phyloP scores from a whole-genome alignment of 2,888 invertebrate species.

The Parelbella ahira region DNA sequence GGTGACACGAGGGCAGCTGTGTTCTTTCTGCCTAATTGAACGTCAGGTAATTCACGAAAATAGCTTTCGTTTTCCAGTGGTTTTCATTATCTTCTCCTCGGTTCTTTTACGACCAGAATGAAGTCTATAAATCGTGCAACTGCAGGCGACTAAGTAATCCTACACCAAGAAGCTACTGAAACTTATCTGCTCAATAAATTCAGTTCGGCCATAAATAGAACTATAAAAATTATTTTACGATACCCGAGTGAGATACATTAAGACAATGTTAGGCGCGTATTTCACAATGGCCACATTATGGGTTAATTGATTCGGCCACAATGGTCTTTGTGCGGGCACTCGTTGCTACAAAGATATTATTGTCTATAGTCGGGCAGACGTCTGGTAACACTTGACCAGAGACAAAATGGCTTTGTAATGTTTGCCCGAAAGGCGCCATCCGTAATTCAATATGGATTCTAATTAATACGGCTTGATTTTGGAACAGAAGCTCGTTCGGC shows the following conservation, averaged over 20 bases:
- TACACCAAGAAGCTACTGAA: slow-evolving; percentile 64
- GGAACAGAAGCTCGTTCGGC: slow-evolving; percentile 33
- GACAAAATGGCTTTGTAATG: slow-evolving; percentile 79
- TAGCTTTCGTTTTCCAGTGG: slow-evolving; percentile 22
- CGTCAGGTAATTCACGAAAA: slow-evolving; percentile 35
- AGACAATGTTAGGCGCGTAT: slow-evolving; percentile 71
- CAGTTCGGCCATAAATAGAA: slow-evolving; percentile 68
- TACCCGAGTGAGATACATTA: slow-evolving; percentile 72
- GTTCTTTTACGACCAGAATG: slow-evolving; percentile 42
- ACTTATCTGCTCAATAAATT: slow-evolving; percentile 74
- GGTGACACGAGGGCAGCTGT: slow-evolving; percentile 50
- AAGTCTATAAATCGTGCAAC: slow-evolving; percentile 48
- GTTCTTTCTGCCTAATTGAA: slow-evolving; percentile 37
- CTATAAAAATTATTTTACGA: slow-evolving; percentile 76
- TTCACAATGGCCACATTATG: slow-evolving; percentile 76
- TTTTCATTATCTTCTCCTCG: slow-evolving; percentile 29
- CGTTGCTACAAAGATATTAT: slow-evolving; percentile 69
- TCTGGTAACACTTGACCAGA: slow-evolving; percentile 77
- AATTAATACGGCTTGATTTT: slow-evolving; percentile 46
- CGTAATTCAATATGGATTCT: slow-evolving; percentile 63
- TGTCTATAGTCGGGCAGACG: slow-evolving; percentile 72
- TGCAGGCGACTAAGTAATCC: slow-evolving; percentile 49
- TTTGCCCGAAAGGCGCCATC: slow-evolving; percentile 71
- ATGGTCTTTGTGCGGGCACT: slow-evolving; percentile 65
- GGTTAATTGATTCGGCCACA: slow-evolving; percentile 76